Conservation (phyloP, 2,888 invertebrate species). For the Patella ulyssiponensis region DNA sequence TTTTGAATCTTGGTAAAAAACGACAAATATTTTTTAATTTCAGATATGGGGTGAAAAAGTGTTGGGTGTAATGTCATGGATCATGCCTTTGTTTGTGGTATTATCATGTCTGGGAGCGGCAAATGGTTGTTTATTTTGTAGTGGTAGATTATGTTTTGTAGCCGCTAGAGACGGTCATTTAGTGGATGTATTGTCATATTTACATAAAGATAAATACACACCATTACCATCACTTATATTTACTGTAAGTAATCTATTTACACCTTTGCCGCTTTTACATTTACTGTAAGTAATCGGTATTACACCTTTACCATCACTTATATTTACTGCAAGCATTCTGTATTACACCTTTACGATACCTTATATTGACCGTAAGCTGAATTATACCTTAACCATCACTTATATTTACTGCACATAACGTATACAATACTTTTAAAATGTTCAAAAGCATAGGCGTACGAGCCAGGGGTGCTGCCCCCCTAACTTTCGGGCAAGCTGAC, state of each 20-base stretch:
- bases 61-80: slow-evolving; percentile 59
- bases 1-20: too few species aligned
- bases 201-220: slow-evolving; percentile 45
- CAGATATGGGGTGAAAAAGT: slow-evolving; percentile 56
- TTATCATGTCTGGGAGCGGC: slow-evolving; percentile 74
- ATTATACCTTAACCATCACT: slow-evolving; percentile 44
- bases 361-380: slow-evolving; percentile 48
- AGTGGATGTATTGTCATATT: slow-evolving; percentile 43
- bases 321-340: slow-evolving; percentile 45
- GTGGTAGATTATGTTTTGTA: slow-evolving; percentile 72
- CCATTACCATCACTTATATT: slow-evolving; percentile 50
- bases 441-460: too few species aligned
- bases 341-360: slow-evolving; percentile 46
- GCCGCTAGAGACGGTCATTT: slow-evolving; percentile 54
- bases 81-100: slow-evolving; percentile 64
- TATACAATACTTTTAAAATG: slow-evolving; percentile 35
- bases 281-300: slow-evolving; percentile 43
- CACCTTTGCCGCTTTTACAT: slow-evolving; percentile 49
- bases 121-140: slow-evolving; percentile 64
- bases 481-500: too few species aligned
- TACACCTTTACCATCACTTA: slow-evolving; percentile 49
- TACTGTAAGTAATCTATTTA: slow-evolving; percentile 44
- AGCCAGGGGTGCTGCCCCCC: too few species aligned
- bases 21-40: slow-evolving; percentile 9
- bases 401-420: slow-evolving; percentile 46